A percentile compares a stretch with the other conserved stretches of the same genome.
Evolutionary conservation across 1,140 invertebrate species (phyloP).

Genomic region (Micrasema longulum): DNA sequence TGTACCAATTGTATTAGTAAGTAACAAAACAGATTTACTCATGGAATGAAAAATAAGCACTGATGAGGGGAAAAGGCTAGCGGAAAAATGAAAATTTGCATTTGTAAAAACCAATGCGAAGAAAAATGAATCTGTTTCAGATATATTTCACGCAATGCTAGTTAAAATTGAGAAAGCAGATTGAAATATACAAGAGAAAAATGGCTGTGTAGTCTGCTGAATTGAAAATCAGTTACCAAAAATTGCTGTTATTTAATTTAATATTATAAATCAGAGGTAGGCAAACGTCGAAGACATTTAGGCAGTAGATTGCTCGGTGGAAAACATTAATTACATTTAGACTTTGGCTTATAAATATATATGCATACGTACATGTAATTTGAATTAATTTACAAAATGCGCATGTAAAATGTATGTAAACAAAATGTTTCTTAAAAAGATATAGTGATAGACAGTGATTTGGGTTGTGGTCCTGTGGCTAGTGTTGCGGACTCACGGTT

Average conservation of each 20-base stretch:
- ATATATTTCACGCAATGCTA: conserved; percentile 90
- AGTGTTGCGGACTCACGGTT: no score
- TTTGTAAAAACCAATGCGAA: conserved; percentile 98
- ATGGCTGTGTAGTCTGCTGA: conserved; percentile 65
- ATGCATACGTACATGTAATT: no score
- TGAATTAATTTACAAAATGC: background rate
- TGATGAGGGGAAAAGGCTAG: conserved; percentile 92
- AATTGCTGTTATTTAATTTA: background rate
- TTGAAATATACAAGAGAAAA: conserved; percentile 87
- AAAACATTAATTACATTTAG: background rate
- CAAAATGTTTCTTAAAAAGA: no score
- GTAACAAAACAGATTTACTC: conserved; percentile 96
- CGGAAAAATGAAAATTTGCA: conserved; percentile 93
- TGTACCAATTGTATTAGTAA: conserved; percentile 96
- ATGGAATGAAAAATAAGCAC: conserved; percentile 90
- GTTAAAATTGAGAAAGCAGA: conserved; percentile 92
- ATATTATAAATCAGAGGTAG: background rate
- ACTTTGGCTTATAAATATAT: background rate
- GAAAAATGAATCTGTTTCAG: conserved; percentile 93
- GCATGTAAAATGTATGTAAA: background rate
- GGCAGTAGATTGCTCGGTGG: background rate
- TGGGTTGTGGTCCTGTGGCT: no score
- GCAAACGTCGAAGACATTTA: background rate
- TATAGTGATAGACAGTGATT: no score
- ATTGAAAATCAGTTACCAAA: background rate